Conservation (phyloP, 37 sponge, comb jelly and placozoan species). For the Ephydatia muelleri region DNA sequence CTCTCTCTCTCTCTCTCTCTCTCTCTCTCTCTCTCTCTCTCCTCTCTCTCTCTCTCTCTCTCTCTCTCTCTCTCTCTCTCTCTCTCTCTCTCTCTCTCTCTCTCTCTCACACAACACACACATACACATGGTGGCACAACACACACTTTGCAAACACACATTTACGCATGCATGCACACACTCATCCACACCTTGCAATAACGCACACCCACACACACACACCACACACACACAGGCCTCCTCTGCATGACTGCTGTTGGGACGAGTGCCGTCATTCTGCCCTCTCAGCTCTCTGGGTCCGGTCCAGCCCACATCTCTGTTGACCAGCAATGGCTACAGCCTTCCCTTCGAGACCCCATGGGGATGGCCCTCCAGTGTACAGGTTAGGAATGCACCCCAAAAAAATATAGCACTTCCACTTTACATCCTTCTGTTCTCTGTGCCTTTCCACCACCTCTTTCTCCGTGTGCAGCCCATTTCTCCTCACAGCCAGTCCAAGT, state of each 20-base stretch:
- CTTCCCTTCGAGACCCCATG: constrained; percentile 63
- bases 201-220: constrained; percentile 26
- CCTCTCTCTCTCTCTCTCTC: constrained; percentile 18
- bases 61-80: constrained; percentile 11
- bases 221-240: constrained; percentile 4
- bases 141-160: constrained; percentile 29
- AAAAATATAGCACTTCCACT: not conserved
- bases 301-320: constrained; percentile 30
- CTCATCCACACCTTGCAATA: constrained; percentile 8
- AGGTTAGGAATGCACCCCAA: not conserved
- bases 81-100: not conserved
- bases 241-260: not conserved
- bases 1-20: constrained; percentile 26
- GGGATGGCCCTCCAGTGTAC: constrained; percentile 62
- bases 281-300: constrained; percentile 2
- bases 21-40: constrained; percentile 16
- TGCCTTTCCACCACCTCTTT: constrained; percentile 8
- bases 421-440: not conserved
- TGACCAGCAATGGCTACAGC: constrained; percentile 18
- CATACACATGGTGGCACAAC: not conserved
- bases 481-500: constrained; percentile 15
- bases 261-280: too few relatives aligned
- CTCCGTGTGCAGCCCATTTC: constrained; percentile 48
- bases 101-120: constrained; percentile 13
- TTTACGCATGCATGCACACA: constrained; percentile 6